phyloP scores from a whole-genome alignment of 2,797 vertebrate genomes.

The Falco rusticolus region DNA sequence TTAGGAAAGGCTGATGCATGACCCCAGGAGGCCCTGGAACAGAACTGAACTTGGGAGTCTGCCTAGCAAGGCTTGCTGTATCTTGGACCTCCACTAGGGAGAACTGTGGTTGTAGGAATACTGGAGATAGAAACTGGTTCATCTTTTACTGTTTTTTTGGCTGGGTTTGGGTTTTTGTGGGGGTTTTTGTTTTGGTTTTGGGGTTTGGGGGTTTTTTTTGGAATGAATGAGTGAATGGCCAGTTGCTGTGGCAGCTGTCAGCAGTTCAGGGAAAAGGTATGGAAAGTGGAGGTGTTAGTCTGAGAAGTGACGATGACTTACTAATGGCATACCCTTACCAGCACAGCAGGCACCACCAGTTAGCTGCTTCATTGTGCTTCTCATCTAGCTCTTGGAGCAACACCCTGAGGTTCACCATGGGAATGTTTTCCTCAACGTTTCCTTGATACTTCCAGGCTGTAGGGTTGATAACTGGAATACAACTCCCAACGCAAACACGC shows the following conservation, averaged over 20 bases:
- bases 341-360: background rate
- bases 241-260: background rate
- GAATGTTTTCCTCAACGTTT: background rate
- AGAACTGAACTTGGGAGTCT: conserved; percentile 8
- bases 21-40: background rate
- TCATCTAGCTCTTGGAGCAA: background rate
- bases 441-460: background rate
- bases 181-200: background rate
- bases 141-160: background rate
- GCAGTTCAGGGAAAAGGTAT: background rate
- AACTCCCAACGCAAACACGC: background rate
- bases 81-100: conserved; percentile 62
- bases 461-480: background rate
- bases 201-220: background rate
- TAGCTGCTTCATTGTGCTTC: background rate
- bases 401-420: background rate
- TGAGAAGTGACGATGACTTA: background rate
- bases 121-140: background rate
- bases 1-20: background rate
- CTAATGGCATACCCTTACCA: background rate
- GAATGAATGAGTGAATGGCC: background rate
- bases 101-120: conserved; percentile 66
- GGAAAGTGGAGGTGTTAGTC: background rate
- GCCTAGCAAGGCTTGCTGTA: conserved; percentile 36
- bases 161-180: background rate